Evolutionary conservation across 2,888 invertebrate genomes (phyloP).

Genomic region (Pollenia labialis): DNA sequence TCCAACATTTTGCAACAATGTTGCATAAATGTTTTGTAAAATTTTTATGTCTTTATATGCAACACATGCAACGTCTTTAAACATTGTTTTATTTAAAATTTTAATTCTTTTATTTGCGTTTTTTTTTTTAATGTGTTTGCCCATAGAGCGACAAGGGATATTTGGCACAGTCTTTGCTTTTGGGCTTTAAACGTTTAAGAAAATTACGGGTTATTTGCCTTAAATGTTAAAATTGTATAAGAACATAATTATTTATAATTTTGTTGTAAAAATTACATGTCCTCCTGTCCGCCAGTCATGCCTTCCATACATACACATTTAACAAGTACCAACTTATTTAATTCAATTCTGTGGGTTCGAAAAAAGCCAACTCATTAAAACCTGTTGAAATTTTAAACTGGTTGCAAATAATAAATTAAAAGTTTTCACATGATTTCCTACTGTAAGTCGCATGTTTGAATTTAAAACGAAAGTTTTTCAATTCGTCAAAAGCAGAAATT

Average conservation of each 20-base stretch:
- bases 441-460: conserved; percentile 17
- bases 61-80: conserved; percentile 34
- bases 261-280: conserved; percentile 27
- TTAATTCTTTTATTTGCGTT: not conserved
- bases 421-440: conserved; percentile 36
- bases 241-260: conserved; percentile 13
- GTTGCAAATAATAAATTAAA: conserved; percentile 29
- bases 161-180: conserved; percentile 36
- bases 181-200: conserved; percentile 20
- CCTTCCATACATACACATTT: conserved; percentile 11
- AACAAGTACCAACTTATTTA: conserved; percentile 20
- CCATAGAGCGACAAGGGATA: conserved; percentile 22
- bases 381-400: conserved; percentile 33
- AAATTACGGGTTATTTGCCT: not conserved
- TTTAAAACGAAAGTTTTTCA: conserved; percentile 20
- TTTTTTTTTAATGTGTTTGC: not conserved
- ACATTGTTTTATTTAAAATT: conserved; percentile 31
- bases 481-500: not conserved
- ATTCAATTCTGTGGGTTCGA: conserved; percentile 25
- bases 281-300: conserved; percentile 17
- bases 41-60: conserved; percentile 8
- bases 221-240: not conserved
- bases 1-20: conserved; percentile 33
- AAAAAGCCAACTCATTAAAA: conserved; percentile 24
- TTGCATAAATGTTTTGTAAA: conserved; percentile 48